Evolutionary conservation across 1,140 invertebrate species (phyloP), one percentile per base, ranked within the genome.

Genomic region (Brachionus rotundiformis): DNA sequence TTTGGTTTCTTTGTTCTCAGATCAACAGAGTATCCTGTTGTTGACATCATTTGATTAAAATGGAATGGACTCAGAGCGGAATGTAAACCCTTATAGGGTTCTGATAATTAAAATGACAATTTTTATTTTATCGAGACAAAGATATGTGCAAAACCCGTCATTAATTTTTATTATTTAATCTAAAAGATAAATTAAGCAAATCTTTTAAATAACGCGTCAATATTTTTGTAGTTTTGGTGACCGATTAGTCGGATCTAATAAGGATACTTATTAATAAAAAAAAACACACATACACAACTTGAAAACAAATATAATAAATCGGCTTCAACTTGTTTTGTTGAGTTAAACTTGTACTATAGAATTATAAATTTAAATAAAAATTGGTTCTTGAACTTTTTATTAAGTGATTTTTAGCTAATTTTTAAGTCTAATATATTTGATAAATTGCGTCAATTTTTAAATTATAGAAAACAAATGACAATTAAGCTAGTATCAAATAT

Each of bases 81-180:
- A 41, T 41, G 39, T 6, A 41, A 54, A 54, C 47, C 47, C 47
- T 54, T 54, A 54, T 19, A 54, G 47, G 47, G 47, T 54, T 54
- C 47, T 54, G 19, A 2, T 19, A 54, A 7, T 1, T 19, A 19
- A 54, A 54, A 54, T 54, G 47, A 54, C 47, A 49, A 49, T 49
- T n/a, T 49, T 54, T 54, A 54, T 54, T 16, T 54, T 54, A 8
- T 25, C 19, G 16, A 54, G 47, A 54, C 47, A 8, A 54, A 54
- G n/a, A 19, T 16, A 16, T 19, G 47, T 54, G 16, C 47, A 54
- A 25, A 19, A 54, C 19, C 47, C 47, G 47, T 54, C 47, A 54
- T 54, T 54, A 54, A 54, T 54, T 54, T n/a, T 54, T 54, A 54
- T 54, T n/a, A 54, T 54, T 19, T 54, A 54, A 54, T 54, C 47